Conservation (phyloP, 2,113 vertebrate genomes). For the Ciconia maguari region DNA sequence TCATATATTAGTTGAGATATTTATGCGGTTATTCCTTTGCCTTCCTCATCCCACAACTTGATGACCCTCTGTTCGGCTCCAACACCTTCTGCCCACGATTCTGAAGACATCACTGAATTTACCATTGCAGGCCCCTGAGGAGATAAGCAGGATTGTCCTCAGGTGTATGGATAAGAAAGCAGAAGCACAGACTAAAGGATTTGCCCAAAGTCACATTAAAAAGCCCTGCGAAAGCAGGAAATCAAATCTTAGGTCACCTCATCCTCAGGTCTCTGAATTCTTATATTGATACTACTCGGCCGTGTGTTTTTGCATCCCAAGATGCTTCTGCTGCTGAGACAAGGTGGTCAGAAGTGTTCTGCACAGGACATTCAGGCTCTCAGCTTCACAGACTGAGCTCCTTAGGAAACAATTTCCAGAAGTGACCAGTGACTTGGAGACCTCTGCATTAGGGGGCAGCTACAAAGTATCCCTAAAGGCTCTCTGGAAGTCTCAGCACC, state of each 20-base stretch:
- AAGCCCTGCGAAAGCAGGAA: neutral
- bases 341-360: neutral
- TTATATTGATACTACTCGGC: neutral
- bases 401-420: neutral
- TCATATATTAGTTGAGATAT: neutral
- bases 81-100: neutral
- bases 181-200: neutral
- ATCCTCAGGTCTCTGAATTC: neutral
- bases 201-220: neutral
- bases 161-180: neutral
- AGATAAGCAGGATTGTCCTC: neutral
- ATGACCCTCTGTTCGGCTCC: neutral
- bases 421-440: neutral
- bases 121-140: neutral
- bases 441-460: neutral
- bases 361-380: neutral
- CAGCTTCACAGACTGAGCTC: neutral
- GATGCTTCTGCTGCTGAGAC: neutral
- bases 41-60: neutral
- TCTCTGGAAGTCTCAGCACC: neutral
- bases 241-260: neutral
- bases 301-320: fast-evolving
- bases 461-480: neutral
- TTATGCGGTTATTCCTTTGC: neutral
- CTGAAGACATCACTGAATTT: neutral